Evolutionary conservation across 2,888 invertebrate genomes (phyloP), one percentile per base, ranked within the genome.

Genomic region (Cactoblastis cactorum): DNA sequence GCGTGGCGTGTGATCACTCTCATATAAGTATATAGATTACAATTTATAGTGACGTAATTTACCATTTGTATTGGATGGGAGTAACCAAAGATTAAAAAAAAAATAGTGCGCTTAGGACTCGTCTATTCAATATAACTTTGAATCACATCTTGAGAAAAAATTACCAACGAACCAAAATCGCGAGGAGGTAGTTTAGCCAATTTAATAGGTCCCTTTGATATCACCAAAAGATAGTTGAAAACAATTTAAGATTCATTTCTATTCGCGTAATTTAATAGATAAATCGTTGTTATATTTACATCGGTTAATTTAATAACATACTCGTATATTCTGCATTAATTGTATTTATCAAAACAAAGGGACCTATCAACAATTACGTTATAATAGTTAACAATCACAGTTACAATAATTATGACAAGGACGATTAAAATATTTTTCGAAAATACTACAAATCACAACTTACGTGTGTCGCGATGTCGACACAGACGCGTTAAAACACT

Each of bases 381-480:
- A 57, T 67, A 45, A 39, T 39, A 49, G 15, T 69, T 72, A 73
- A 78, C 72, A 79, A 83, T 83, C 82, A 83, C 83, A 83, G 81
- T 75, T 76, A 73, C 69, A 71, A 71, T 71, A 71, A 66, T 69
- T 53, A 63, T 61, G 58, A 75, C 69, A 74, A 71, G 76, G 68
- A 71, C 74, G 77, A 80, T 71, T 71, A 69, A 80, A 81, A 82
- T 69, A 77, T 69, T 65, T 79, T 71, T 83, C 80, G 73, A 84
- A 83, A 84, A 84, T 63, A 80, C 80, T 83, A 82, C 80, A 71
- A 80, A 77, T 84, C 83, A 86, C 84, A 84, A 84, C 78, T 71
- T 77, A 80, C 68, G 79, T 76, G 77, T 71, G 79, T 77, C 70
- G 74, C 69, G 69, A 70, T 71, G 68, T 8, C 65, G 71, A 67